These are phyloP conservation scores for Drosophila pachea DNA, from an alignment of 1,140 invertebrate genomes.

Conservation along the genomic window DNA sequence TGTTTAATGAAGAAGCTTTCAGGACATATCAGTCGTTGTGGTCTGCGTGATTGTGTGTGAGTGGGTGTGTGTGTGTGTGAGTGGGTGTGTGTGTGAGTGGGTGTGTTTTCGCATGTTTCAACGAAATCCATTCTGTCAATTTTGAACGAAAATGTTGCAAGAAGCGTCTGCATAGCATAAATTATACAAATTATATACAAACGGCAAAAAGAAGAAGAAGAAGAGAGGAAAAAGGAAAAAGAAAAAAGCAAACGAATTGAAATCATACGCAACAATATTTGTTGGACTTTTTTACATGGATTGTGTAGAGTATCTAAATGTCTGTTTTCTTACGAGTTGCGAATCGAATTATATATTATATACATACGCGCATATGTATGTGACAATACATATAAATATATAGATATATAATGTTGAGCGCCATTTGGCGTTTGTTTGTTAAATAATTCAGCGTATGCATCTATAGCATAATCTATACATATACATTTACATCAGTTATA, in stretches of 20 bases:
- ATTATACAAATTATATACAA: slow-evolving; percentile 30
- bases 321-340: neutral
- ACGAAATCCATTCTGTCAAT: slow-evolving; percentile 34
- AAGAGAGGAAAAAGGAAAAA: neutral
- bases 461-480: slow-evolving; percentile 16
- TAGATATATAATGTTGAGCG: slow-evolving; percentile 26
- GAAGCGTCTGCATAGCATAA: slow-evolving; percentile 38
- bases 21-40: slow-evolving; percentile 36
- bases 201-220: slow-evolving; percentile 35
- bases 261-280: slow-evolving; percentile 2
- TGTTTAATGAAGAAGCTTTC: slow-evolving; percentile 1
- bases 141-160: neutral
- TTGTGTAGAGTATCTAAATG: slow-evolving; percentile 13
- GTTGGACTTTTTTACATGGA: neutral
- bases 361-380: slow-evolving; percentile 10
- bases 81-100: neutral
- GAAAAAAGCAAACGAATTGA: neutral
- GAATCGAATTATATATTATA: slow-evolving; percentile 3
- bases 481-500: slow-evolving; percentile 5
- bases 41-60: slow-evolving; percentile 29
- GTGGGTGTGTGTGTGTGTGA: slow-evolving; percentile 1
- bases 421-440: slow-evolving; percentile 42
- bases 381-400: slow-evolving; percentile 1
- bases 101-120: slow-evolving; percentile 5
- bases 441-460: slow-evolving; percentile 14